Base-by-base conservation (phyloP, 1,140 invertebrate genomes). In the Drosophila kohkoa region DNA sequence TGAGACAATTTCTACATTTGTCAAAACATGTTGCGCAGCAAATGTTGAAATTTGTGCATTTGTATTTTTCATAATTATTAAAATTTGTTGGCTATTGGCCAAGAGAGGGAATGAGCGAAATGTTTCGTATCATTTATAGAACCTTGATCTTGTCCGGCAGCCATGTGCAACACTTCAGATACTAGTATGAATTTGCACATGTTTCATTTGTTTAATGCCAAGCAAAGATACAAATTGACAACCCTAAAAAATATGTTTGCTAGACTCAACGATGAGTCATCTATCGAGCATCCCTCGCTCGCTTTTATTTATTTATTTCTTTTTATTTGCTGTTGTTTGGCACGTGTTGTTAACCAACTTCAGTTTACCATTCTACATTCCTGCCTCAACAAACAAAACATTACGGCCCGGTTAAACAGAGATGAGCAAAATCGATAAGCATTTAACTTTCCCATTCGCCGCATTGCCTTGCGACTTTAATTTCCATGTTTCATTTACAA, bases 71-170 rank as follows among this genome's bases (percentile, higher is more conserved):
- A 82, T 77, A 79, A 64, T 79, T 70, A 67, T 68, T 63, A 75
- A 3, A 62, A 81, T 83, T 67, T 66, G 11, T 49, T 87, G 83
- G 83, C 83, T 66, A 88, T 80, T 64, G 55, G 85, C 83, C 83
- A 81, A 83, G 49, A n/a, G 63, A 16, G 15, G 51, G 51, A 60
- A 35, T 32, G 35, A 8, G 10, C 7, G 8, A 83, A 68, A 74
- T 62, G 65, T 63, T 64, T 73, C 51, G 63, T 81, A 52, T 74
- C 46, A 63, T 73, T 15, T 41, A 65, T 11, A 54, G 55, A 88
- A 88, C 83, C 83, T 87, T 87, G 83, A 87, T 87, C 83, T 87
- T 87, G 80, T 80, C 67, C 72, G 79, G 38, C 59, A 49, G 58
- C 83, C 83, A 86, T 88, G 76, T 86, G 83, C 79, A 79, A 57